phyloP scores from a whole-genome alignment of 2,888 invertebrate genomes.

The Coremacera marginata region DNA sequence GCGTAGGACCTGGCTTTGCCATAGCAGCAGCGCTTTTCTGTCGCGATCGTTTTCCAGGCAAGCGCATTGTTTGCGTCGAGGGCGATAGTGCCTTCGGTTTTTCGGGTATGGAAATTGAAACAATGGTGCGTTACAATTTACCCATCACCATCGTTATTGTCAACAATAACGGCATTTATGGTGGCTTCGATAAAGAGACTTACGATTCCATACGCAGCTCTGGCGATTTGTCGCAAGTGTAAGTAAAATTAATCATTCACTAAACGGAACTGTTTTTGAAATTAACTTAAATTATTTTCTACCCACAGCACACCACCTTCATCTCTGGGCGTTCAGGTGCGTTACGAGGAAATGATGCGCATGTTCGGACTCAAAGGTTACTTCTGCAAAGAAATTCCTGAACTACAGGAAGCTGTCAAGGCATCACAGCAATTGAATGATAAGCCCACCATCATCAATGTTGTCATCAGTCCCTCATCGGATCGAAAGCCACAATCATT shows the following conservation, averaged over 20 bases:
- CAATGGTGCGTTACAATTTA: conserved; percentile 92
- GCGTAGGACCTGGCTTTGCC: conserved; percentile 92
- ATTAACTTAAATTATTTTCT: not conserved
- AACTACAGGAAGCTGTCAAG: conserved; percentile 79
- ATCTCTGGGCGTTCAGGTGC: conserved; percentile 80
- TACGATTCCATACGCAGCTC: conserved; percentile 78
- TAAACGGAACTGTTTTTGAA: no score
- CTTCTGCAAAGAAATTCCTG: conserved; percentile 82
- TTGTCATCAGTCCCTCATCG: conserved; percentile 88
- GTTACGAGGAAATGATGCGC: conserved; percentile 91
- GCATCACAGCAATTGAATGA: conserved; percentile 78
- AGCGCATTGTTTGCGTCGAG: conserved; percentile 92
- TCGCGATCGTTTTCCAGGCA: conserved; percentile 82
- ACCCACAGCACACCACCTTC: conserved; percentile 85
- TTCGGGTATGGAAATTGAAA: conserved; percentile 98
- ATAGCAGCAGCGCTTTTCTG: conserved; percentile 93
- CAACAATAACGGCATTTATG: conserved; percentile 96
- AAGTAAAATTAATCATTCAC: conserved; percentile 60
- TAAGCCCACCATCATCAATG: conserved; percentile 89
- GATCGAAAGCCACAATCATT: conserved; percentile 92
- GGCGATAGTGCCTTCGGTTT: conserved; percentile 99
- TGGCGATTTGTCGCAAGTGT: conserved; percentile 83
- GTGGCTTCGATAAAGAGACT: conserved; percentile 84
- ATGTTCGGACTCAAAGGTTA: conserved; percentile 87
- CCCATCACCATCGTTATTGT: conserved; percentile 91